Percentiles rank a stretch among this genome's conserved stretches.
phyloP scores from a whole-genome alignment of 2,797 vertebrate genomes.

The Falco naumanni region DNA sequence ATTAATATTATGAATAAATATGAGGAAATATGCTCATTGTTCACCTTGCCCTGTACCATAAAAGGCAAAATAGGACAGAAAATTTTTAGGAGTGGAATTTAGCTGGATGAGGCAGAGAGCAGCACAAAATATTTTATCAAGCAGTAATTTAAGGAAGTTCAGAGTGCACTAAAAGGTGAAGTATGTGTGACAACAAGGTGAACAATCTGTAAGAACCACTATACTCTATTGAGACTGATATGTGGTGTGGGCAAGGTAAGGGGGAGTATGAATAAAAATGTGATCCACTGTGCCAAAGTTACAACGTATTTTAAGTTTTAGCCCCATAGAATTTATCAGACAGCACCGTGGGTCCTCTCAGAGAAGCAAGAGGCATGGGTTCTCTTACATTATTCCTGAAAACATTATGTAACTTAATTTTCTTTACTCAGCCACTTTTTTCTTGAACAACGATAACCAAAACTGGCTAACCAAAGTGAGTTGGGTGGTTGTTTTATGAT shows the following conservation, averaged over 20 bases:
- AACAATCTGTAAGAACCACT: neutral
- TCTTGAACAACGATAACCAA: neutral
- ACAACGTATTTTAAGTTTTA: neutral
- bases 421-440: neutral
- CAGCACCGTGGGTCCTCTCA: neutral
- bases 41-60: neutral
- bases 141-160: neutral
- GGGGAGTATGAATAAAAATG: neutral
- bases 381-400: neutral
- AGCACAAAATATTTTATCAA: neutral
- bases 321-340: neutral
- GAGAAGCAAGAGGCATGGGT: neutral
- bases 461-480: neutral
- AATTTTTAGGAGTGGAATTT: neutral
- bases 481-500: neutral
- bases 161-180: neutral
- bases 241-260: neutral
- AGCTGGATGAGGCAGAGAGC: neutral
- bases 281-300: neutral
- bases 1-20: neutral
- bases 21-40: neutral
- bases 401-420: neutral
- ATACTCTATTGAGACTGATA: neutral
- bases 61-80: neutral
- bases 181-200: neutral